phyloP scores from a whole-genome alignment of 1,140 invertebrate genomes.

The Bombus waltoni region DNA sequence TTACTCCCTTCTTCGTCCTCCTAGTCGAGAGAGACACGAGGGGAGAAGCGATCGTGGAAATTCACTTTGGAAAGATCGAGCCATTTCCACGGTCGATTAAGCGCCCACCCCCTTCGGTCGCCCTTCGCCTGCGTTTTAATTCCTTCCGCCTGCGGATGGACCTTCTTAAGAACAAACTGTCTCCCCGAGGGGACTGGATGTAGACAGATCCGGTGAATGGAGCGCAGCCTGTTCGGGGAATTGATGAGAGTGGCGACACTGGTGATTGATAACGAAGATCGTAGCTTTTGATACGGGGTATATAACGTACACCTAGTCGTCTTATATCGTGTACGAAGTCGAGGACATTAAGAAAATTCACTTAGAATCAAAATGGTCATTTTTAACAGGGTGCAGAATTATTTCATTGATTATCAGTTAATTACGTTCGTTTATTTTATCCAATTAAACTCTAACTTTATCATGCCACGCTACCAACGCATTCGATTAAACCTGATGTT shows the following conservation, averaged over 20 bases:
- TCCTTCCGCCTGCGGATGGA: slow-evolving; percentile 21
- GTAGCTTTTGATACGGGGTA: background rate
- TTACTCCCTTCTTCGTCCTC: slow-evolving; percentile 13
- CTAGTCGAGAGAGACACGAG: too few relatives aligned
- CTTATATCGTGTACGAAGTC: background rate
- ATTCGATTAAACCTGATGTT: background rate
- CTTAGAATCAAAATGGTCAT: background rate
- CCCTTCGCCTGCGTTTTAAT: slow-evolving; percentile 37
- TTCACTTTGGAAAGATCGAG: slow-evolving; percentile 59
- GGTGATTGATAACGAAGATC: slow-evolving; percentile 41
- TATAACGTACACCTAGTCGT: background rate
- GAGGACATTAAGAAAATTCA: background rate
- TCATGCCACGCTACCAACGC: too few relatives aligned
- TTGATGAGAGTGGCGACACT: slow-evolving; percentile 14
- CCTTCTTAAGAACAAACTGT: slow-evolving; percentile 26
- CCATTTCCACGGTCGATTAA: slow-evolving; percentile 55
- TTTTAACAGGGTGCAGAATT: background rate
- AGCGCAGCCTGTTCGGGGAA: background rate
- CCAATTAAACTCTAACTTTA: background rate
- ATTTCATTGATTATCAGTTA: background rate
- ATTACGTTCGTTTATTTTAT: background rate
- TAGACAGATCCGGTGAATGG: slow-evolving; percentile 24
- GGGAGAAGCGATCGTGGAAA: slow-evolving; percentile 40
- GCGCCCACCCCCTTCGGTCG: background rate
- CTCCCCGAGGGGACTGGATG: background rate